Base-by-base conservation (phyloP, 1,140 invertebrate genomes). In the Epicauta chinensis region DNA sequence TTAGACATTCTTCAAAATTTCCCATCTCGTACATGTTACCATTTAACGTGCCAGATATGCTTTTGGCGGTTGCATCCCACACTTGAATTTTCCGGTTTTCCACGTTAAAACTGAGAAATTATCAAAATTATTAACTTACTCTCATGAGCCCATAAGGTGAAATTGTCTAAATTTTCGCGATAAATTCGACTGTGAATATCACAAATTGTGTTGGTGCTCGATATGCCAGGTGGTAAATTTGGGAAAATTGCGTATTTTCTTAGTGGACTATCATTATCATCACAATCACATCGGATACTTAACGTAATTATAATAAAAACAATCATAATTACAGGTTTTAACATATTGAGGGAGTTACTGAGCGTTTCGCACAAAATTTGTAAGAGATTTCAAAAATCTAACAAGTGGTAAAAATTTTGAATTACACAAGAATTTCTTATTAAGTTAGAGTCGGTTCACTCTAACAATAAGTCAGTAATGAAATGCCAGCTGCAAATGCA, bases 1-100 rank as follows among this genome's bases (percentile, higher is more conserved):
- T 58, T 13, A 81, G 58, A 42, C 80, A 82, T 60, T 83, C 76
- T 52, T 83, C 80, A 55, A 77, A 82, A 63, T 82, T 77, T 0
- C 80, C 81, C 30, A 83, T 70, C 37, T 82, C 75, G 59, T 75
- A 81, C 1, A 71, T 70, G 43, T 74, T 79, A 0, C 78, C 80
- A 13, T 70, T 74, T 0, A 82, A 60, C 6, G 80, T 59, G 4
- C 81, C 80, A 17, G 73, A 71, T 3, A 80, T 75, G 46, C 80
- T 73, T 44, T 80, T 79, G 2, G 76, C 74, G 31, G 78, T 76
- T 0, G 80, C 69, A 58, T 82, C 81, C 73, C 79, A 82, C 67
- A 80, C 78, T 79, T 63, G 42, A 59, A 68, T 14, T 14, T 1
- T 41, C 34, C 45, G 55, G 9, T 2, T 41, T 50, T 23, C 4